These are phyloP conservation scores for Wiebesia pumilae DNA, from an alignment of 1,140 invertebrate genomes.

Conservation along the genomic window DNA sequence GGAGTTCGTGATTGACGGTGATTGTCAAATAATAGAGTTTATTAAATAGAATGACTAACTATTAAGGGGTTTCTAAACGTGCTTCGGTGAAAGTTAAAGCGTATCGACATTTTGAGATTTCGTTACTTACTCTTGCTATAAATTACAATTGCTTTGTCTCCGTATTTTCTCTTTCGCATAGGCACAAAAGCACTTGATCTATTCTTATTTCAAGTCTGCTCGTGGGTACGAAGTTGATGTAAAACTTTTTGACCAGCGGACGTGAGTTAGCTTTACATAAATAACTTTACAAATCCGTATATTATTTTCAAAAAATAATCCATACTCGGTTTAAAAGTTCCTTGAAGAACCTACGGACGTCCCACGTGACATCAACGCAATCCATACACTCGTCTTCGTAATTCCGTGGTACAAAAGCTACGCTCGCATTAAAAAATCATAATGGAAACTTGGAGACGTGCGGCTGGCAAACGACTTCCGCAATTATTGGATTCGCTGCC, in stretches of 20 bases:
- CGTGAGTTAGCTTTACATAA: neutral
- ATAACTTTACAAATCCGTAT: neutral
- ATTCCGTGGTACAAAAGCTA: neutral
- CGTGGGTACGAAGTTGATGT: neutral
- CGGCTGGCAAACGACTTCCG: constrained; percentile 29
- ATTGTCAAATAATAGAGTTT: neutral
- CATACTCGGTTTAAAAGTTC: neutral
- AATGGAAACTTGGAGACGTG: neutral
- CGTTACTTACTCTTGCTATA: neutral
- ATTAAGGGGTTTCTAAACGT: neutral
- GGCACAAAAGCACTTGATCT: neutral
- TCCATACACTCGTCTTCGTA: neutral
- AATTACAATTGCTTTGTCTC: neutral
- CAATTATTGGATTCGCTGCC: constrained; percentile 53
- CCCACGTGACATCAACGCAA: neutral
- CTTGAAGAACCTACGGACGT: neutral
- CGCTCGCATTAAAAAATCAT: neutral
- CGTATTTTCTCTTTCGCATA: neutral
- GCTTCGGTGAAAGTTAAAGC: neutral
- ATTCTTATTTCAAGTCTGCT: neutral
- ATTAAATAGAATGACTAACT: neutral
- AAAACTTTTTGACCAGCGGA: neutral
- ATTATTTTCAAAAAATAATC: too few relatives aligned
- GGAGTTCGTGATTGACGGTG: neutral
- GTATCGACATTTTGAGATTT: neutral